Evolutionary conservation across 1,140 invertebrate genomes (phyloP).

Genomic region (Atta colombica): DNA sequence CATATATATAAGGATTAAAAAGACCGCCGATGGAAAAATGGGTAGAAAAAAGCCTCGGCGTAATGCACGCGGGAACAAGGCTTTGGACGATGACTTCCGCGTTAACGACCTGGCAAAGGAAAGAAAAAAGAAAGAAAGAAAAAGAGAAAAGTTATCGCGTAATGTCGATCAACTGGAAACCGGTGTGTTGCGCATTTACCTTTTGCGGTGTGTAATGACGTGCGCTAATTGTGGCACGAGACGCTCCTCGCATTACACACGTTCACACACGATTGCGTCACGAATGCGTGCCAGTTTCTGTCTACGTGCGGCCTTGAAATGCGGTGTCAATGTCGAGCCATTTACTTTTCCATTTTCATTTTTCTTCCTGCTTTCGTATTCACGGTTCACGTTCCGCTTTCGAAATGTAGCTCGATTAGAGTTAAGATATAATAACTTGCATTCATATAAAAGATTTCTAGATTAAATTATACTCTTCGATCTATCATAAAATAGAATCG

Average conservation of each 20-base stretch:
- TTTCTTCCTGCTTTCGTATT: not conserved
- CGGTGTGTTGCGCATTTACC: constrained; percentile 23
- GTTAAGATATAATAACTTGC: not conserved
- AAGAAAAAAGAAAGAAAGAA: not conserved
- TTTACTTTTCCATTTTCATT: not conserved
- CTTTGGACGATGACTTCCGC: constrained; percentile 13
- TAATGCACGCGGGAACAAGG: too few species aligned
- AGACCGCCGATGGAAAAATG: constrained; percentile 1
- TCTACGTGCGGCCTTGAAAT: constrained; percentile 64
- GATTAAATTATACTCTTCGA: too few species aligned
- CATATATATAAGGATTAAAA: constrained; percentile 15
- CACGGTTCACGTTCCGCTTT: not conserved
- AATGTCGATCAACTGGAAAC: constrained; percentile 11
- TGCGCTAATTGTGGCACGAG: constrained; percentile 61
- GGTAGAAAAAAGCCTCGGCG: constrained; percentile 25
- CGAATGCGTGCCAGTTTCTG: constrained; percentile 31
- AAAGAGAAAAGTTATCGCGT: constrained; percentile 20
- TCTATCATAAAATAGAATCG: too few species aligned
- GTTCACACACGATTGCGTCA: constrained; percentile 61
- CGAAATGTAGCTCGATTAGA: not conserved
- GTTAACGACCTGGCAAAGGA: not conserved
- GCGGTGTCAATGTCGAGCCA: constrained; percentile 48
- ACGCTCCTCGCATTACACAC: constrained; percentile 42
- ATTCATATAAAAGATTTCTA: too few species aligned
- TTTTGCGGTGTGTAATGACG: constrained; percentile 47